Conservation (phyloP, 2,113 vertebrate species). For the Myocastor coypus region DNA sequence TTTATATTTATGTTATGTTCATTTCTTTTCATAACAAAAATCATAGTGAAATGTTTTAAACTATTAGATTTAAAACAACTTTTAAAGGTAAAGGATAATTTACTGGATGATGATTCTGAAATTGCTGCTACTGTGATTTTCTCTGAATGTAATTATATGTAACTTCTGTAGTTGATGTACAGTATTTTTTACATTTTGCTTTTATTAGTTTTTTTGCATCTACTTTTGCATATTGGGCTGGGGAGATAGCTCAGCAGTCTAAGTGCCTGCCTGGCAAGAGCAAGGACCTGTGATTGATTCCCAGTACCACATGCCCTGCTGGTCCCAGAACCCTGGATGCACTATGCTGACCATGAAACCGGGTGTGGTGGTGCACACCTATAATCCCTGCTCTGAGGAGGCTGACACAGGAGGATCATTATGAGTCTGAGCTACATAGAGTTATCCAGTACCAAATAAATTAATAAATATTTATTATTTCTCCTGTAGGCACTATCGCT, state of each 20-base stretch:
- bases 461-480: background rate
- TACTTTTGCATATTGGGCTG: background rate
- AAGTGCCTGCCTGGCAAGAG: too few species aligned
- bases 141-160: background rate
- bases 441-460: too few species aligned
- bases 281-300: too few species aligned
- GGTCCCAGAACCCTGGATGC: too few species aligned
- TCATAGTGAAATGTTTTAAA: background rate
- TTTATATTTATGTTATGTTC: background rate
- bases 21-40: slow-evolving; percentile 48
- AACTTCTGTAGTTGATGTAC: background rate
- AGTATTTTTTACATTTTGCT: background rate
- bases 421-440: too few species aligned
- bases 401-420: too few species aligned
- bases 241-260: too few species aligned
- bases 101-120: background rate
- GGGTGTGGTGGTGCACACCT: too few species aligned
- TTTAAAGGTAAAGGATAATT: slow-evolving; percentile 4
- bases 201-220: background rate
- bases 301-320: too few species aligned
- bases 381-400: too few species aligned
- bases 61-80: background rate
- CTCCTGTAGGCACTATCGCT: background rate
- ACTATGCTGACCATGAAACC: too few species aligned
- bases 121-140: background rate